These are phyloP conservation scores for Drosophila asahinai DNA, from an alignment of 1,140 invertebrate genomes.

Conservation along the genomic window DNA sequence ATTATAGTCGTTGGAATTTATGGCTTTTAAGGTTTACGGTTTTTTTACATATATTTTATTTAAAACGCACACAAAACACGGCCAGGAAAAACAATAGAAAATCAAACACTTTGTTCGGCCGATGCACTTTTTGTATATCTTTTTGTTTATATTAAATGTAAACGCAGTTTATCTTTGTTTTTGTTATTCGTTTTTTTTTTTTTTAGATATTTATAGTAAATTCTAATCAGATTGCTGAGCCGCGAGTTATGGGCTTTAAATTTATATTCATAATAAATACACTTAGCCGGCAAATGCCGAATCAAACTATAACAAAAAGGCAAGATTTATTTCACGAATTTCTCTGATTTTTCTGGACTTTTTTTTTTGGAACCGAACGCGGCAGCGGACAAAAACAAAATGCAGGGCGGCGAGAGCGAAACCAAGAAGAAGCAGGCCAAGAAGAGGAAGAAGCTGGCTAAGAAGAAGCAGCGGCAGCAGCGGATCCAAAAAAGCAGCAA, in stretches of 20 bases:
- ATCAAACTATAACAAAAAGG: conserved; percentile 1
- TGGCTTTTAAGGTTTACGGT: conserved; percentile 21
- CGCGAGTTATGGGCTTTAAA: not conserved
- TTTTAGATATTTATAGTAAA: conserved; percentile 21
- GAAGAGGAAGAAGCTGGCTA: conserved; percentile 3
- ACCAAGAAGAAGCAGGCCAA: conserved; percentile 7
- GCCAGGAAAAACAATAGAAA: conserved; percentile 8
- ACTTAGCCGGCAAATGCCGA: conserved; percentile 26
- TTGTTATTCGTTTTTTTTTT: conserved; percentile 9
- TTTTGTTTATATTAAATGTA: not conserved
- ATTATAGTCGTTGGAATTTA: conserved; percentile 48
- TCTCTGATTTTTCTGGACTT: conserved; percentile 3
- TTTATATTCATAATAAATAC: conserved; percentile 18
- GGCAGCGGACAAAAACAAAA: conserved; percentile 48
- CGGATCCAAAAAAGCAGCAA: conserved; percentile 36
- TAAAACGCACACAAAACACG: conserved; percentile 14
- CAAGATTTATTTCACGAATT: conserved; percentile 12
- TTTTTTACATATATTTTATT: not conserved
- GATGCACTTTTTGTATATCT: conserved; percentile 9
- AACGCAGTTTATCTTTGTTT: not conserved
- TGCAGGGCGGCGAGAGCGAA: conserved; percentile 28
- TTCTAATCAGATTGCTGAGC: conserved; percentile 15
- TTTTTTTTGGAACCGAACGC: conserved; percentile 42
- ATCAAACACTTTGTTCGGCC: not conserved
- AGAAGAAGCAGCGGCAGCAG: conserved; percentile 6